Base-by-base conservation (phyloP, 2,113 vertebrate genomes). In the Cygnus atratus region DNA sequence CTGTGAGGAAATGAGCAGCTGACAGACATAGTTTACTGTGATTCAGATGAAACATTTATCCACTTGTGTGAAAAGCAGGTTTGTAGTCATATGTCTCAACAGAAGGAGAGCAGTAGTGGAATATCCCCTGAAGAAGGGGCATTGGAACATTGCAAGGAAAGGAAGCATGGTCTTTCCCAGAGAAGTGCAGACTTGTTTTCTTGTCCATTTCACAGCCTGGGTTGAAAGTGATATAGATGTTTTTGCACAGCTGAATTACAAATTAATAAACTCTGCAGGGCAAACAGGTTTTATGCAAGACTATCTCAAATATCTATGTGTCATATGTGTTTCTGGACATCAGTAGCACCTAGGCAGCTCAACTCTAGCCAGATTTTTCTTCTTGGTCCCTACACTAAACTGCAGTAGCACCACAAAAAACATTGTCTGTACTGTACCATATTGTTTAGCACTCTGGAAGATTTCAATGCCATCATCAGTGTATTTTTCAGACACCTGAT, bases 71-170 rank as follows among this genome's bases (percentile, higher is more conserved):
- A 93, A 44, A 85, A 96, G 95, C 93, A 93, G 81, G 92, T 96
- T 97, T 95, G 71, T 77, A 92, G 67, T 97, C 95, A 93, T 93
- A 85, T 96, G 96, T 97, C 96, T 97, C 90, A 93, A 31, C 96
- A 96, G 93, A 95, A 97, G 96, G 90, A 93, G 72, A 93, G 75
- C 2, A 0, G 26, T 10, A 31, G 90, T 73, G 88, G 93, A 91
- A 85, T 90, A 88, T 79, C 75, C 92, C 84, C 90, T 1, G 11
- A 86, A 96, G 93, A 93, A 96, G 79, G 90, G 93, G 71, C 95
- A 88, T 12, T 1, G 61, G 80, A 92, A 67, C 72, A 3, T 18
- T 84, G 20, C 22, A 29, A 73, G 79, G 54, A 44, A 39, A 72
- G 74, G 66, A 68, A 91, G 78, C 22, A 33, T 26, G 81, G 25